These are phyloP conservation scores for Drosophila tripunctata DNA, from an alignment of 2,888 invertebrate species.

Conservation along the genomic window DNA sequence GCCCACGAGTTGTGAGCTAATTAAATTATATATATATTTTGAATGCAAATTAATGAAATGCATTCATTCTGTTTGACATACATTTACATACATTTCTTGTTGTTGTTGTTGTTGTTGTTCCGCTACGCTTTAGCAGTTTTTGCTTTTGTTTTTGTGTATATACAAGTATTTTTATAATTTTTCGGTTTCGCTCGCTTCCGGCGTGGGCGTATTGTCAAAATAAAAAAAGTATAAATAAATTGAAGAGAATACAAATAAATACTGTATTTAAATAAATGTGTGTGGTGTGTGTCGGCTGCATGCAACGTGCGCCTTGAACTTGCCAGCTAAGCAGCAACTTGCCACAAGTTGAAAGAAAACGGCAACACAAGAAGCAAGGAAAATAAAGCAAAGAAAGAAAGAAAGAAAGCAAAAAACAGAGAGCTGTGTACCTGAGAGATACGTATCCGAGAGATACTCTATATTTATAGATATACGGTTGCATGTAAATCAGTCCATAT, in stretches of 20 bases:
- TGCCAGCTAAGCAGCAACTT: slow-evolving; percentile 47
- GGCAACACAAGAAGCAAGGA: no score
- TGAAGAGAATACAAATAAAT: slow-evolving; percentile 16
- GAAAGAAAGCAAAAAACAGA: slow-evolving; percentile 7
- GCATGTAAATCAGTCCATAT: slow-evolving; percentile 17
- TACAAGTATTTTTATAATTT: slow-evolving; percentile 1
- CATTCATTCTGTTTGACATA: slow-evolving; percentile 64
- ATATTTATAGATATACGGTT: neutral
- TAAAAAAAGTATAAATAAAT: slow-evolving; percentile 59
- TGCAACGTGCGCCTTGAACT: slow-evolving; percentile 61
- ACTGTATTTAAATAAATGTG: slow-evolving; percentile 13
- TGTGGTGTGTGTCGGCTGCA: slow-evolving; percentile 4
- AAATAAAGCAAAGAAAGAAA: neutral
- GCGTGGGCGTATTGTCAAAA: slow-evolving; percentile 63
- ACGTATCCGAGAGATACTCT: slow-evolving; percentile 4
- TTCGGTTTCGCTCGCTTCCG: slow-evolving; percentile 49
- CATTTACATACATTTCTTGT: slow-evolving; percentile 45
- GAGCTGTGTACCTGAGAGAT: slow-evolving; percentile 3
- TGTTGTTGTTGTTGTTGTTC: slow-evolving; percentile 8
- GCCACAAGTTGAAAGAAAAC: slow-evolving; percentile 27
- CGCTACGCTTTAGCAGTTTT: slow-evolving; percentile 26
- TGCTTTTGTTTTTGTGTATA: slow-evolving; percentile 17
- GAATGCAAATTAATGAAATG: slow-evolving; percentile 42
- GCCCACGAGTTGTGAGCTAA: slow-evolving; percentile 51
- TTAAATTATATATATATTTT: slow-evolving; percentile 45